phyloP scores from a whole-genome alignment of 2,888 invertebrate genomes.

The Panopea generosa region DNA sequence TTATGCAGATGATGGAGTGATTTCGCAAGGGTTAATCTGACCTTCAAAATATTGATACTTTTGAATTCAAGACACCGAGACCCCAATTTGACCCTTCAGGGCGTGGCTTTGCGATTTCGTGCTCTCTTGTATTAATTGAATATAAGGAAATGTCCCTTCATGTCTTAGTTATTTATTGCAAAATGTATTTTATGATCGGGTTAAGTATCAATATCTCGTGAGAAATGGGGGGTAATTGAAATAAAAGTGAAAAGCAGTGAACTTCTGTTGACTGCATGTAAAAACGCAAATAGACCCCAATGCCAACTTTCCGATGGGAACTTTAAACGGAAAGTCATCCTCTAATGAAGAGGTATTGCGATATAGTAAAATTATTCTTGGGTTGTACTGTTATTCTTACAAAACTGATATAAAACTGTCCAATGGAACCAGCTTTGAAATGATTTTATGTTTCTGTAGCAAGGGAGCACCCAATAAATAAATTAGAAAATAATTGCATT shows the following conservation, averaged over 20 bases:
- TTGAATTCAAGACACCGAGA: constrained; percentile 1
- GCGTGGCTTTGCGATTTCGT: constrained; percentile 14
- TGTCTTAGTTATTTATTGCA: constrained; percentile 36
- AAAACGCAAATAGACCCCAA: too few relatives aligned
- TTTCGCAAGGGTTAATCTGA: constrained; percentile 2
- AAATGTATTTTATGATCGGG: constrained; percentile 21
- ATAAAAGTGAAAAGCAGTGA: background rate
- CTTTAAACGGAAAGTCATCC: too few relatives aligned
- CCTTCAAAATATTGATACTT: constrained; percentile 5
- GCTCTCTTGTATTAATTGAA: too few relatives aligned
- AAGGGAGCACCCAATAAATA: too few relatives aligned
- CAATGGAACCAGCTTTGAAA: too few relatives aligned
- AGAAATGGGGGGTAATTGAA: background rate
- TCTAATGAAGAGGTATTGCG: too few relatives aligned
- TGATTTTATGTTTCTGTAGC: too few relatives aligned
- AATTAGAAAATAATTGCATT: too few relatives aligned
- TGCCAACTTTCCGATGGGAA: too few relatives aligned
- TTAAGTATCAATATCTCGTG: constrained; percentile 8
- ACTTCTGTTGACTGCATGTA: background rate
- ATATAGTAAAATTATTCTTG: too few relatives aligned
- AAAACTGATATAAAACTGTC: too few relatives aligned
- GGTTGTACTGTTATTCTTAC: too few relatives aligned
- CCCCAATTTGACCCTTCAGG: constrained; percentile 29
- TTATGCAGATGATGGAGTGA: constrained; percentile 13
- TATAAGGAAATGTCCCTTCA: constrained; percentile 10